These are phyloP conservation scores for Drosophila trapezifrons DNA, from an alignment of 1,140 invertebrate genomes.

Conservation along the genomic window DNA sequence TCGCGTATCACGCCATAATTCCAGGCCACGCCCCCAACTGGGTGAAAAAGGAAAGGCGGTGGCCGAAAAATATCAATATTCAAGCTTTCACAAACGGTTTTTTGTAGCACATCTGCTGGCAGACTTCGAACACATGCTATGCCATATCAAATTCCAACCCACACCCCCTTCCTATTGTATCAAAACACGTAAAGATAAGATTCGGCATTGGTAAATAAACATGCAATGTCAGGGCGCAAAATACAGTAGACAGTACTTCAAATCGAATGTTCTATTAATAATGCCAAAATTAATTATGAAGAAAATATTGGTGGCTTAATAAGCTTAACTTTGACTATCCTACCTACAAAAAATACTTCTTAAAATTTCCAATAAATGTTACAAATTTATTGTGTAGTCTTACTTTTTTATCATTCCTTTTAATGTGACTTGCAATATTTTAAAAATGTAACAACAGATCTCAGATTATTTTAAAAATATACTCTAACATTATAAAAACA, in stretches of 20 bases:
- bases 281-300: no score
- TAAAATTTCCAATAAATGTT: no score
- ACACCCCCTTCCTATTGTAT: not conserved
- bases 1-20: constrained; percentile 32
- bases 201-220: constrained; percentile 45
- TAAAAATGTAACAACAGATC: no score
- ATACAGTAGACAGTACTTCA: not conserved
- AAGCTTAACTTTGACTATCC: no score
- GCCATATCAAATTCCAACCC: constrained; percentile 22
- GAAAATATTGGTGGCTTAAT: no score
- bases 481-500: no score
- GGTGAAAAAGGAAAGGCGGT: not conserved
- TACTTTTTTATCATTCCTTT: no score
- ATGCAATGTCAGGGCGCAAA: constrained; percentile 15
- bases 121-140: constrained; percentile 33
- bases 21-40: constrained; percentile 25
- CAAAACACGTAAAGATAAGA: constrained; percentile 48
- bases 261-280: not conserved
- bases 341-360: no score
- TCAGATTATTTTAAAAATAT: no score
- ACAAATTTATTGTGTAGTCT: no score
- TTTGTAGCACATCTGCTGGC: constrained; percentile 13
- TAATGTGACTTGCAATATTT: no score
- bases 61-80: constrained; percentile 18
- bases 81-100: constrained; percentile 39